A percentile compares a stretch with the other conserved stretches of the same genome.
Evolutionary conservation across 2,113 vertebrate genomes (phyloP).

Genomic region (Microcebus murinus): DNA sequence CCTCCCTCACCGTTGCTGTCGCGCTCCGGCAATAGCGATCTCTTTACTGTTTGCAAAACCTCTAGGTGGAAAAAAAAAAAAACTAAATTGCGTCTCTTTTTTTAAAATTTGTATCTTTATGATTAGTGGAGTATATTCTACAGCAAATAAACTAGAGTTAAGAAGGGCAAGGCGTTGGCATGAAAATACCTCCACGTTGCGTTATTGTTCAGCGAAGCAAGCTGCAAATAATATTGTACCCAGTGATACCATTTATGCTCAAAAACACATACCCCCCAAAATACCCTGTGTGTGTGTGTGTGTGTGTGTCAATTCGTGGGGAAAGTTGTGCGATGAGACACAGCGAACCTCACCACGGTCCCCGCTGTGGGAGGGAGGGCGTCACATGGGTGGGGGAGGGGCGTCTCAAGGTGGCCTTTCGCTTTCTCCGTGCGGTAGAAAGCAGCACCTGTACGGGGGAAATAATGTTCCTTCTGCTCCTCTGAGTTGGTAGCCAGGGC

Average conservation of each 20-base stretch:
- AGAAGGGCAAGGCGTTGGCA: background rate
- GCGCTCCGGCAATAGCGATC: no score
- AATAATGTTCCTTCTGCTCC: background rate
- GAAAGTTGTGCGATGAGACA: background rate
- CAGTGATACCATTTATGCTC: background rate
- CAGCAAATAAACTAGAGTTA: background rate
- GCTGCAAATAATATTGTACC: background rate
- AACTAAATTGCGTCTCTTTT: background rate
- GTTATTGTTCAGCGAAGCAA: background rate
- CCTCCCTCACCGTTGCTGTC: background rate
- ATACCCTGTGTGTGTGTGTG: background rate
- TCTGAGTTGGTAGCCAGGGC: background rate
- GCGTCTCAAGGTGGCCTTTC: background rate
- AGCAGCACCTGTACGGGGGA: background rate
- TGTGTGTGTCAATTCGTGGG: background rate
- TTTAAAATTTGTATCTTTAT: background rate
- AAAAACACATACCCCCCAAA: background rate
- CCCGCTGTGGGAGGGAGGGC: background rate
- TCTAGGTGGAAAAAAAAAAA: background rate
- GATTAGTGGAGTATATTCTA: background rate
- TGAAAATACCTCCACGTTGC: background rate
- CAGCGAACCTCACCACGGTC: background rate
- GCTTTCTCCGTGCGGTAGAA: background rate
- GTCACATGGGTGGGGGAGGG: fast-evolving
- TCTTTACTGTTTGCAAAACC: background rate